A percentile compares a stretch with the other conserved stretches of the same genome.
These are phyloP conservation scores for Papilio protenor DNA, from an alignment of 2,888 invertebrate genomes.

Conservation along the genomic window DNA sequence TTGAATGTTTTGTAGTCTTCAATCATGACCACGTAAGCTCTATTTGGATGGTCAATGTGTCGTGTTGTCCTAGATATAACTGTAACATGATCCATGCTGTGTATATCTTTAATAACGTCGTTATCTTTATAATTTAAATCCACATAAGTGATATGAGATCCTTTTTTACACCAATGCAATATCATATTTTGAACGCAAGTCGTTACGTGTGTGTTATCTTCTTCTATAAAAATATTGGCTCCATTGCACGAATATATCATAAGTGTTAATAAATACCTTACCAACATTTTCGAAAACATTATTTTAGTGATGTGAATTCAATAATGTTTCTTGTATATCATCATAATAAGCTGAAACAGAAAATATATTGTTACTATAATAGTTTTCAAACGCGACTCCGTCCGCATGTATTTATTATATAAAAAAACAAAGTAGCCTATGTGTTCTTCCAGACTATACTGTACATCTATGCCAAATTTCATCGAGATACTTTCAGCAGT, in stretches of 20 bases:
- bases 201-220: neutral
- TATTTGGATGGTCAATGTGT: neutral
- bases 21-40: neutral
- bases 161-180: slow-evolving; percentile 1
- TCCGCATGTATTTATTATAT: too few relatives aligned
- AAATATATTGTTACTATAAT: neutral
- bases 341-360: neutral
- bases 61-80: neutral
- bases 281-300: neutral
- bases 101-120: neutral
- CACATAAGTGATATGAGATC: neutral
- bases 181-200: neutral
- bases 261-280: neutral
- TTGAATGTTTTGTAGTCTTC: neutral
- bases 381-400: too few relatives aligned
- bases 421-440: too few relatives aligned
- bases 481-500: too few relatives aligned
- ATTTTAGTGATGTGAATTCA: neutral
- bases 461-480: too few relatives aligned
- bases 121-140: slow-evolving; percentile 2
- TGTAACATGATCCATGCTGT: neutral
- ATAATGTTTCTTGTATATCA: neutral
- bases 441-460: too few relatives aligned
- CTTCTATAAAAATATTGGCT: neutral
- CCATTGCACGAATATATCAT: neutral